A percentile compares a stretch with the other conserved stretches of the same genome.
phyloP scores from a whole-genome alignment of 1,140 invertebrate genomes.

The Bombus polaris region DNA sequence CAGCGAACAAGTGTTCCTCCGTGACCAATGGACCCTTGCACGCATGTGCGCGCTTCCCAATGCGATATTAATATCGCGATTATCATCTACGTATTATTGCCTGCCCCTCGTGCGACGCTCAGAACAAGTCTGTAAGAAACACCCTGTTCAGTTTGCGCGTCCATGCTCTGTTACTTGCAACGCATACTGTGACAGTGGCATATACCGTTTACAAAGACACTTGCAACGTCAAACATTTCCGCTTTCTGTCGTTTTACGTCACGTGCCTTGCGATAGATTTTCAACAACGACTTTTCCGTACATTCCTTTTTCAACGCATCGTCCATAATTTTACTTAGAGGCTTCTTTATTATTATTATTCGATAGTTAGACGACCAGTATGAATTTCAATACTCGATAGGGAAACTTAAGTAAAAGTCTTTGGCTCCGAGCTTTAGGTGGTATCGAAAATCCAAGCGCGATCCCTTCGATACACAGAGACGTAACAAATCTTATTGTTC shows the following conservation, averaged over 20 bases:
- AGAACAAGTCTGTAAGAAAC: conserved; percentile 60
- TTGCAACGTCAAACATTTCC: not conserved
- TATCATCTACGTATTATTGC: conserved; percentile 83
- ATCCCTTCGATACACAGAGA: conserved; percentile 38
- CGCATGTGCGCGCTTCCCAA: conserved; percentile 83
- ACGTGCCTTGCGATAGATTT: not conserved
- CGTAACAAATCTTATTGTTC: conserved; percentile 70
- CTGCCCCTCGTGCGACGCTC: conserved; percentile 63
- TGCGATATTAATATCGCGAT: conserved; percentile 84
- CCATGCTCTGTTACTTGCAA: not conserved
- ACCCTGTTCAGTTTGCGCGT: conserved; percentile 46
- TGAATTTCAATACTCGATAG: too few species aligned
- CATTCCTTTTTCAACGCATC: not conserved
- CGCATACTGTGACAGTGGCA: too few species aligned
- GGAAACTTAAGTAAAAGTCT: not conserved
- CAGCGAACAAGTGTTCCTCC: conserved; percentile 81
- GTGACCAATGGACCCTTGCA: conserved; percentile 81
- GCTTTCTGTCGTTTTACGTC: too few species aligned
- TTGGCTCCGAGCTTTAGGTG: not conserved
- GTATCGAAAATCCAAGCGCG: not conserved
- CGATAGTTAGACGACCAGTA: not conserved
- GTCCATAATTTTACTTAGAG: not conserved
- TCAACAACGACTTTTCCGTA: not conserved
- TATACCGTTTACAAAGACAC: not conserved
- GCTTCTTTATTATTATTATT: not conserved